Percentiles rank a stretch among this genome's conserved stretches.
Conservation (phyloP, 2,888 invertebrate genomes). For the Melipona beecheii region DNA sequence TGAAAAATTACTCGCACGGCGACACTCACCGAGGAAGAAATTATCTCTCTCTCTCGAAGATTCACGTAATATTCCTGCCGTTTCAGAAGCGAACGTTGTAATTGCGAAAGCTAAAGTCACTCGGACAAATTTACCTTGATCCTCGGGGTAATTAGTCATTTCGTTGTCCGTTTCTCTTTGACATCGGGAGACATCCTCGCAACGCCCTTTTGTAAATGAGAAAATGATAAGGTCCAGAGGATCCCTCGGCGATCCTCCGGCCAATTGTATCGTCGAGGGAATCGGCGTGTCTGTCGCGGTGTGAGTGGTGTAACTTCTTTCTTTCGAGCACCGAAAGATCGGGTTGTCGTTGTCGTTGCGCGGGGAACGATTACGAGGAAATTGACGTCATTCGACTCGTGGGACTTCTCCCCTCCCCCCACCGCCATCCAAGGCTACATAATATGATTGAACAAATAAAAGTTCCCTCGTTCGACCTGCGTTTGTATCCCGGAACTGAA, state of each 20-base stretch:
- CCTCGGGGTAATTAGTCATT: not conserved
- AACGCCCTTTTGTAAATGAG: not conserved
- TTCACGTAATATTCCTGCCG: not conserved
- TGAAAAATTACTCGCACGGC: constrained; percentile 24
- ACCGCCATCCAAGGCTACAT: constrained; percentile 37
- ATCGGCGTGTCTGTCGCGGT: constrained; percentile 21
- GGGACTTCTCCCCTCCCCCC: not conserved
- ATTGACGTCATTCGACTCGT: constrained; percentile 39
- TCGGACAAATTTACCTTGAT: not conserved
- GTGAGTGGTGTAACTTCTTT: constrained; percentile 1
- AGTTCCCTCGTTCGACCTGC: constrained; percentile 48
- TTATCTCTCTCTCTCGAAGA: constrained; percentile 20
- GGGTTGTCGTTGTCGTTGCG: constrained; percentile 55
- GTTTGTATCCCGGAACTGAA: constrained; percentile 54
- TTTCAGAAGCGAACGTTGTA: not conserved
- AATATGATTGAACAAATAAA: constrained; percentile 66
- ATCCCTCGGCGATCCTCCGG: not conserved
- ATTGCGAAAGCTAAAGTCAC: not conserved
- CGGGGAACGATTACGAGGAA: constrained; percentile 57
- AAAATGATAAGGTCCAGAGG: constrained; percentile 7
- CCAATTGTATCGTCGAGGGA: constrained; percentile 14
- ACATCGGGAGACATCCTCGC: too few species aligned
- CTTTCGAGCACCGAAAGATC: constrained; percentile 23
- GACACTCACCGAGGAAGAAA: constrained; percentile 11
- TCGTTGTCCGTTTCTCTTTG: not conserved